Base-by-base conservation (phyloP, 2,888 invertebrate species). In the Amblyjoppa proteus region DNA sequence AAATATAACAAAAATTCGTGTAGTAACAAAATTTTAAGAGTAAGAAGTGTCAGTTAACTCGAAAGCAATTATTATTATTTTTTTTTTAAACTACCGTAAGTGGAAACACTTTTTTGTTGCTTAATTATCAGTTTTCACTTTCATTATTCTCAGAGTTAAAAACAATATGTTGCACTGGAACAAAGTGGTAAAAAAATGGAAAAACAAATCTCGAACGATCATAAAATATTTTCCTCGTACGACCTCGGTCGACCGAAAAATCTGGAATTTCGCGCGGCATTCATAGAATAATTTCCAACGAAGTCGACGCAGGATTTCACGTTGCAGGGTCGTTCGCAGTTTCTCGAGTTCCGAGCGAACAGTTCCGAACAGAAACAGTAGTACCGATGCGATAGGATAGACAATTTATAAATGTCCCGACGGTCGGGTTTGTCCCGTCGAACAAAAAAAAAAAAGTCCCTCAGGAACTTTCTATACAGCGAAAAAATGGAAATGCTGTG, bases 321-420 rank as follows among this genome's bases (percentile, higher is more conserved):
- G 61, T 13, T 13, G 1, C 61, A 16, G 61, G 13, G 25, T 38
- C 51, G 51, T 71, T 76, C 53, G 53, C 70, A 58, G 41, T 75
- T 81, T 61, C 61, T 75, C 68, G 75, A 25, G 25, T 64, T 45
- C 38, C 69, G 28, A 9, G 20, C 31, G n/a, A 13, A 7, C 58
- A 13, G 25, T 28, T 25, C 6, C 58, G 38, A 49, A 69, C 20
- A 41, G 34, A 76, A 75, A 81, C 73, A 80, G 73, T 45, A 25
- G 66, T 73, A 61, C 20, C 68, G 68, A 75, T 69, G 69, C 20
- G 58, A 56, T 34, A 28, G 74, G 56, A 73, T 74, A 31, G 66
- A 13, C 66, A 38, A 81, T 74, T 68, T 68, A 45, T 81, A 74
- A 81, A 74, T 28, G 31, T 31, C 61, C 31, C 61, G 61, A 28